A percentile compares a stretch with the other conserved stretches of the same genome.
Evolutionary conservation across 2,888 invertebrate species (phyloP).

Genomic region (Neoascia interrupta): DNA sequence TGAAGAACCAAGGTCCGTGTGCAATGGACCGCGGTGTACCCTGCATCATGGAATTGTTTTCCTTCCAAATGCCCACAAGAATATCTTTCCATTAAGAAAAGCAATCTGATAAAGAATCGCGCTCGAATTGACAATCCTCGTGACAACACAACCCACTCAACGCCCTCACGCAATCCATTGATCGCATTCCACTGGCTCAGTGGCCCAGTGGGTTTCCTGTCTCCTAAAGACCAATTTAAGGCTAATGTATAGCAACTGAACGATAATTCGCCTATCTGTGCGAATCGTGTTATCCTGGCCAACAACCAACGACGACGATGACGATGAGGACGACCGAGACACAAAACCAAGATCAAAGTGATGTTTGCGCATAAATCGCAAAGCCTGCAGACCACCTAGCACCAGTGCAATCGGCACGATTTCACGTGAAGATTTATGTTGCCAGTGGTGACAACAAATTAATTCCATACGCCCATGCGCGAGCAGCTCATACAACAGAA

Average conservation of each 20-base stretch:
- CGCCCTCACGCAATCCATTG: constrained; percentile 3
- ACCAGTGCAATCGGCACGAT: constrained; percentile 50
- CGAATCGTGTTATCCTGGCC: constrained; percentile 64
- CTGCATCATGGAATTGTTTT: too few relatives aligned
- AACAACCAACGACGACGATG: constrained; percentile 10
- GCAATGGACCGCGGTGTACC: too few relatives aligned
- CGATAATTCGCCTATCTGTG: constrained; percentile 60
- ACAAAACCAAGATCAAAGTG: constrained; percentile 60
- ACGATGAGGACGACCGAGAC: constrained; percentile 6
- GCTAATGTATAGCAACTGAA: constrained; percentile 49
- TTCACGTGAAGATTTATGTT: constrained; percentile 73
- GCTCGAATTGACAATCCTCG: constrained; percentile 19
- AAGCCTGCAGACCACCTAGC: constrained; percentile 47
- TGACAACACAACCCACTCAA: constrained; percentile 59
- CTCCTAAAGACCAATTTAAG: constrained; percentile 64
- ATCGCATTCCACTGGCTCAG: background rate
- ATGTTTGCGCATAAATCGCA: constrained; percentile 56
- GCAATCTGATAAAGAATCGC: background rate
- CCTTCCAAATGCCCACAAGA: too few relatives aligned
- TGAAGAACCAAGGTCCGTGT: too few relatives aligned
- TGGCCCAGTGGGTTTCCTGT: constrained; percentile 7
- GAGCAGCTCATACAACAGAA: constrained; percentile 39
- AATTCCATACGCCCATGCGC: constrained; percentile 75
- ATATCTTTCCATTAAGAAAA: too few relatives aligned
- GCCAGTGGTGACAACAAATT: constrained; percentile 78